Conservation (phyloP, 2,888 invertebrate genomes). For the Microctonus hyperodae region DNA sequence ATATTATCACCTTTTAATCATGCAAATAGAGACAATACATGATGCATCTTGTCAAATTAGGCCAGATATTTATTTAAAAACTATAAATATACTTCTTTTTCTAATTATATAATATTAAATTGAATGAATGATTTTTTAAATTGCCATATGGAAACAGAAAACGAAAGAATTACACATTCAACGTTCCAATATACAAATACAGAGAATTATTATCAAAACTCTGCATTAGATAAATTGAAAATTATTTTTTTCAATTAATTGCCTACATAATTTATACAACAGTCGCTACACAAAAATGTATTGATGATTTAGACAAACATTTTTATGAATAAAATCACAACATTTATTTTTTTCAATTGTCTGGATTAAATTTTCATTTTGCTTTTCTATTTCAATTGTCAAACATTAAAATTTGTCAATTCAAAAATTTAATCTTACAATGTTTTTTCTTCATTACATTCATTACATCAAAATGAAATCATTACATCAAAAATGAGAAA, state of each 20-base stretch:
- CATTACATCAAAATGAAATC: too few species aligned
- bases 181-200: constrained; percentile 50
- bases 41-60: constrained; percentile 45
- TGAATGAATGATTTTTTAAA: constrained; percentile 17
- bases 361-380: constrained; percentile 11
- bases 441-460: too few species aligned
- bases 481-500: too few species aligned
- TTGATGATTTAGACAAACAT: constrained; percentile 44
- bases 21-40: constrained; percentile 33
- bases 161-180: constrained; percentile 25
- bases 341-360: constrained; percentile 51
- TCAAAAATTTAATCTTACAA: too few species aligned
- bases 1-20: background rate
- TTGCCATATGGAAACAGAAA: constrained; percentile 24
- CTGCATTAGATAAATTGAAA: constrained; percentile 39
- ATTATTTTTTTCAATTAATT: constrained; percentile 46
- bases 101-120: constrained; percentile 21
- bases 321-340: constrained; percentile 33
- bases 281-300: constrained; percentile 46
- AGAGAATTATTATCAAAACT: constrained; percentile 43
- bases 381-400: too few species aligned
- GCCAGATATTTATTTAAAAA: constrained; percentile 45
- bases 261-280: constrained; percentile 53
- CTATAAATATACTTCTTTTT: constrained; percentile 37
- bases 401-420: too few species aligned